phyloP scores from a whole-genome alignment of 2,797 vertebrate genomes.

The Prunella strophiata region DNA sequence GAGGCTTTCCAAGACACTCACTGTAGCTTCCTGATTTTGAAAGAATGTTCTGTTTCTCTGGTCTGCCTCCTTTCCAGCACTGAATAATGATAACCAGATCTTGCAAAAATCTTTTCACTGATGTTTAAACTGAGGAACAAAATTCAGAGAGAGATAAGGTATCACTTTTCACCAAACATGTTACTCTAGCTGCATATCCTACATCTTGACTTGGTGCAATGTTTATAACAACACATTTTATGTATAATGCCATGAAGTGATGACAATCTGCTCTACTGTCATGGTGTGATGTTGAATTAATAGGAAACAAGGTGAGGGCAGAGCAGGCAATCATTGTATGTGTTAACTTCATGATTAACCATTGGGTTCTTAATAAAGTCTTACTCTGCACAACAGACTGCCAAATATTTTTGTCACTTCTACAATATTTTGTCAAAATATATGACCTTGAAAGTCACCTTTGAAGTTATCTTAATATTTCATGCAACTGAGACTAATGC shows the following conservation, averaged over 20 bases:
- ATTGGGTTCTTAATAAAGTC: conserved; percentile 64
- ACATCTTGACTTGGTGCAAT: conserved; percentile 64
- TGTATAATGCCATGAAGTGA: conserved; percentile 65
- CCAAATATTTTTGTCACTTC: conserved; percentile 65
- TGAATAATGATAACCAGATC: conserved; percentile 60
- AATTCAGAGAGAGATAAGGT: conserved; percentile 59
- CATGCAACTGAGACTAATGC: conserved; percentile 12
- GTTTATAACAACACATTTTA: conserved; percentile 66
- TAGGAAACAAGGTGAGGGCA: conserved; percentile 69
- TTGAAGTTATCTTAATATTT: conserved; percentile 62
- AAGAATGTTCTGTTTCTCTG: background rate
- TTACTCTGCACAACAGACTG: conserved; percentile 55
- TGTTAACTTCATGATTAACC: conserved; percentile 69
- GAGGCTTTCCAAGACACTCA: background rate
- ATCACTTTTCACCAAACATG: conserved; percentile 58
- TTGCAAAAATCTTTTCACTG: conserved; percentile 45
- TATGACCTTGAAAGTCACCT: conserved; percentile 50
- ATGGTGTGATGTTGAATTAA: conserved; percentile 67
- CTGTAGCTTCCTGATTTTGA: background rate
- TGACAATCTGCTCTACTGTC: conserved; percentile 70
- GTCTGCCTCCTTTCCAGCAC: conserved; percentile 29
- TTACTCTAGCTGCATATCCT: conserved; percentile 53
- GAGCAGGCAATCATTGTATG: conserved; percentile 63
- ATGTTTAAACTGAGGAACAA: conserved; percentile 50
- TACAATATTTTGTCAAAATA: conserved; percentile 69